Percentiles rank a stretch among this genome's conserved stretches.
Conservation (phyloP, 2,888 invertebrate genomes). For the Ectemnius cavifrons region DNA sequence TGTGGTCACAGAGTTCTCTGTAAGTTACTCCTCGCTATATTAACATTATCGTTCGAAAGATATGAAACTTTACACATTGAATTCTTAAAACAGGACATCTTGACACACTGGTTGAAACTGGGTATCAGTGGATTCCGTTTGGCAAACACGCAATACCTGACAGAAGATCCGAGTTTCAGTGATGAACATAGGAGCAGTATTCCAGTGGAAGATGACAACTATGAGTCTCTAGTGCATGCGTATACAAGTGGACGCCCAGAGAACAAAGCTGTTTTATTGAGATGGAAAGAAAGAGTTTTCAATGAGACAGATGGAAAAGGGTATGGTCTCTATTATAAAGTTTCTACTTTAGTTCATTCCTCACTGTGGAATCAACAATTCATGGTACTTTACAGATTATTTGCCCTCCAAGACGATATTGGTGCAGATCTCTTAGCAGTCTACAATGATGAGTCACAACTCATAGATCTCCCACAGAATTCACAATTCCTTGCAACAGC, state of each 20-base stretch:
- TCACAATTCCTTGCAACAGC: slow-evolving; percentile 65
- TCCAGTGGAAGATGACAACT: slow-evolving; percentile 77
- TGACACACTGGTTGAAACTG: slow-evolving; percentile 85
- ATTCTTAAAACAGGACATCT: slow-evolving; percentile 79
- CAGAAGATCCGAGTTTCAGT: slow-evolving; percentile 81
- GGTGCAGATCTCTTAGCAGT: slow-evolving; percentile 65
- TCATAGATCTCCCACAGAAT: slow-evolving; percentile 72
- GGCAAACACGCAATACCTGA: slow-evolving; percentile 83
- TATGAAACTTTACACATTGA: neutral
- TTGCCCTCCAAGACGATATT: slow-evolving; percentile 70
- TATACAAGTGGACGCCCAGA: slow-evolving; percentile 83
- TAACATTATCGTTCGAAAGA: neutral
- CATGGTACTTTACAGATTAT: slow-evolving; percentile 58
- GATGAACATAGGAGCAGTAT: slow-evolving; percentile 78
- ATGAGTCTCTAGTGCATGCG: slow-evolving; percentile 83
- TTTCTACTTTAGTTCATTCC: neutral
- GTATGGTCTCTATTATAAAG: slow-evolving; percentile 43
- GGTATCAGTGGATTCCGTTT: slow-evolving; percentile 92
- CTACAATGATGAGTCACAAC: slow-evolving; percentile 63
- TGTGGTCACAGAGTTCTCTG: slow-evolving; percentile 83
- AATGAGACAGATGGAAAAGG: slow-evolving; percentile 80
- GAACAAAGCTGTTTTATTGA: slow-evolving; percentile 81
- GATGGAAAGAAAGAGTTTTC: slow-evolving; percentile 83
- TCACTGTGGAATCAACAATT: neutral
- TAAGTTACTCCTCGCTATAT: slow-evolving; percentile 55